Evolutionary conservation across 2,888 invertebrate species (phyloP), one percentile per base, ranked within the genome.

Genomic region (Erebia palarica): DNA sequence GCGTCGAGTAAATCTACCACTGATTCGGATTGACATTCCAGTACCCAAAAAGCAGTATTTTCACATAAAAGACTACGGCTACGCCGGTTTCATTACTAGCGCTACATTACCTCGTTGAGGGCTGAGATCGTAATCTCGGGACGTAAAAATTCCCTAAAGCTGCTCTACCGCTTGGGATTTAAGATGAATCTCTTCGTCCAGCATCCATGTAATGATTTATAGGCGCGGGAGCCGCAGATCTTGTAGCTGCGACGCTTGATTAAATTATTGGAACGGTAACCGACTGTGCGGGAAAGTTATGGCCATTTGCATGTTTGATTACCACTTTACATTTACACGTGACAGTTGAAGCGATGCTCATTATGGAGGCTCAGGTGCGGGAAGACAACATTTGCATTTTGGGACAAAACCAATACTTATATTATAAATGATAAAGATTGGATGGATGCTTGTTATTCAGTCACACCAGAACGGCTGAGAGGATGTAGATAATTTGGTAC

Each of bases 181-280:
- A 3, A 58, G 27, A 27, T 27, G 27, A 27, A 27, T 27, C 57
- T 47, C 47, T 21, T 16, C 47, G 10, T 16, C 14, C 10, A 9
- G 68, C 47, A 58, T 42, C 57, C 51, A 21, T 51, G 42, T 58
- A 36, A 63, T 63, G 65, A 72, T 66, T 44, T 72, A 69, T 55
- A 14, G 49, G 21, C 44, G 68, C 68, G 59, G 53, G 68, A 65
- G 65, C 44, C 59, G 53, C 55, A 42, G 60, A 57, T 65, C 51
- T 18, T 69, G 69, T 69, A 59, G 70, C 59, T 9, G 51, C 18
- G 65, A 21, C 49, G 57, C 21, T 10, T 67, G 66, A 61, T 66
- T 63, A 47, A 67, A 63, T 61, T 70, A 66, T 66, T 14, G 68
- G 42, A 68, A 68, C 60, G 61, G 61, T 57, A 61, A 66, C 53